Percentiles rank a stretch among this genome's conserved stretches.
phyloP scores from a whole-genome alignment of 2,888 invertebrate species.

The Idaea dimidiata region DNA sequence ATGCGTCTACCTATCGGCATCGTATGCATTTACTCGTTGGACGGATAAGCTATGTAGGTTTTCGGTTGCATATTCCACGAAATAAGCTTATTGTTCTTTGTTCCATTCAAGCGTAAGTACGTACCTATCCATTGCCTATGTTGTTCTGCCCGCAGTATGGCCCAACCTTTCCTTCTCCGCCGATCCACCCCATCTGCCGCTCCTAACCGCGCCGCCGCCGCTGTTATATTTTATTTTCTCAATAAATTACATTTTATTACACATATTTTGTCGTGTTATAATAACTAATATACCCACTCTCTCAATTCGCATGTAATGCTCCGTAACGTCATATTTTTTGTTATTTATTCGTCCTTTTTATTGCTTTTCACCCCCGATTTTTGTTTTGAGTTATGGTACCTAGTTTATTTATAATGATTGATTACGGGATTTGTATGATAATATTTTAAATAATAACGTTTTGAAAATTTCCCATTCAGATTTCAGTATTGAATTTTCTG shows the following conservation, averaged over 20 bases:
- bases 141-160: slow-evolving; percentile 11
- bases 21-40: too few species aligned
- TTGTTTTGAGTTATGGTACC: slow-evolving; percentile 36
- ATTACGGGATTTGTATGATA: background rate
- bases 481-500: too few species aligned
- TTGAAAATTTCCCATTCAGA: too few species aligned
- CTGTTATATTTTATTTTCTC: slow-evolving; percentile 80
- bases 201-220: slow-evolving; percentile 56
- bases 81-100: too few species aligned
- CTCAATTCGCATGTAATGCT: slow-evolving; percentile 77
- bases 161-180: slow-evolving; percentile 38
- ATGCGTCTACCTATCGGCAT: too few species aligned
- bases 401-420: slow-evolving; percentile 33
- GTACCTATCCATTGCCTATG: background rate
- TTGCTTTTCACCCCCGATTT: slow-evolving; percentile 52
- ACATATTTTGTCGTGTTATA: slow-evolving; percentile 82
- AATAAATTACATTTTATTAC: slow-evolving; percentile 81
- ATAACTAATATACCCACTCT: slow-evolving; percentile 81
- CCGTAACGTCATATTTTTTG: slow-evolving; percentile 66
- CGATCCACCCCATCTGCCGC: slow-evolving; percentile 72
- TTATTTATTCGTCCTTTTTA: slow-evolving; percentile 70
- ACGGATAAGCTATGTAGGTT: too few species aligned
- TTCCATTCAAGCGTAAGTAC: too few species aligned
- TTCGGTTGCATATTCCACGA: too few species aligned
- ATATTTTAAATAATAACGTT: too few species aligned